Percentiles rank a stretch among this genome's conserved stretches.
These are phyloP conservation scores for Syngnathus typhle DNA, from an alignment of 2,113 vertebrate species.

Conservation along the genomic window DNA sequence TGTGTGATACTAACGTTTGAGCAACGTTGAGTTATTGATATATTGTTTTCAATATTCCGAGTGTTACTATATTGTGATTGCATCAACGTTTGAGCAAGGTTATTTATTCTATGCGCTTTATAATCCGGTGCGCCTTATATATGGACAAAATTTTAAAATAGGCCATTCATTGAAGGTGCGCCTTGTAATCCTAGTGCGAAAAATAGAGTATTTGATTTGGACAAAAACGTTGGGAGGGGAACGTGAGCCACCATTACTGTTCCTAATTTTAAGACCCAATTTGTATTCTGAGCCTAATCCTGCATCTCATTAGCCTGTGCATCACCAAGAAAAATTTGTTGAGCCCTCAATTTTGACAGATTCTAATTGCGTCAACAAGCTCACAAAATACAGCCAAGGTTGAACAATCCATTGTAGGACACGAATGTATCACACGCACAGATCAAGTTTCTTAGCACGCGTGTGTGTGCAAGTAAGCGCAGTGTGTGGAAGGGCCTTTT, in stretches of 20 bases:
- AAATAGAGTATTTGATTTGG: conserved; percentile 20
- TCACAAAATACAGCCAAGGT: conserved; percentile 32
- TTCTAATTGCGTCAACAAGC: conserved; percentile 41
- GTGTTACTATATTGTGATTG: too few relatives aligned
- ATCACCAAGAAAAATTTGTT: neutral
- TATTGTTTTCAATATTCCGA: too few relatives aligned
- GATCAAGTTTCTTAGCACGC: conserved; percentile 42
- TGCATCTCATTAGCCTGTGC: neutral
- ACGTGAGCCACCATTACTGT: neutral
- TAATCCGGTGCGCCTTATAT: too few relatives aligned
- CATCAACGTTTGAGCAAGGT: too few relatives aligned
- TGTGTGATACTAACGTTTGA: too few relatives aligned
- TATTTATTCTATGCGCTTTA: too few relatives aligned
- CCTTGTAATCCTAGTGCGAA: too few relatives aligned
- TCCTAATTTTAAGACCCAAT: neutral
- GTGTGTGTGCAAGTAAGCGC: conserved; percentile 41
- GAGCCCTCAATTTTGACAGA: conserved; percentile 33
- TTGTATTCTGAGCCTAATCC: neutral
- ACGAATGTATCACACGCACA: conserved; percentile 38
- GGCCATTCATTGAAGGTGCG: too few relatives aligned
- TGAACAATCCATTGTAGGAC: conserved; percentile 22
- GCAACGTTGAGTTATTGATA: too few relatives aligned
- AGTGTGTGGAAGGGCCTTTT: conserved; percentile 31
- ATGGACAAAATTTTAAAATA: too few relatives aligned
- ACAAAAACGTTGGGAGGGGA: conserved; percentile 11